These are phyloP conservation scores for Epinephelus lanceolatus DNA, from an alignment of 2,113 vertebrate genomes.

Conservation along the genomic window DNA sequence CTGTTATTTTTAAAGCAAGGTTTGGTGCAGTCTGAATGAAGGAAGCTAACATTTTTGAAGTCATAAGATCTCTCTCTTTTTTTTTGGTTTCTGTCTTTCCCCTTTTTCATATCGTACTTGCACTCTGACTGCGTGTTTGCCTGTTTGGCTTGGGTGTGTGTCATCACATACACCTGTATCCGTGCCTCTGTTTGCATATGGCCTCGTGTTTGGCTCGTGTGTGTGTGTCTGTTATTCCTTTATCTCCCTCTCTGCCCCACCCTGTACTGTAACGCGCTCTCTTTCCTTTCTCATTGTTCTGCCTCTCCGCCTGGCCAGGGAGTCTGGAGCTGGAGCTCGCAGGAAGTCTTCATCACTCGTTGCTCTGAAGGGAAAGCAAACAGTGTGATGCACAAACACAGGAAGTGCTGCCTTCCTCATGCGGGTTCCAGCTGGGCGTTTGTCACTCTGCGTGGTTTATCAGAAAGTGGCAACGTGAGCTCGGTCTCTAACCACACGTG, in stretches of 20 bases:
- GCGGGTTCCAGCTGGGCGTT: constrained; percentile 8
- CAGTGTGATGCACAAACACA: constrained; percentile 59
- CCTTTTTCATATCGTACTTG: neutral
- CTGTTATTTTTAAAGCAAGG: neutral
- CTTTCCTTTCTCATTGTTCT: constrained; percentile 71
- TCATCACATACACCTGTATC: constrained; percentile 40
- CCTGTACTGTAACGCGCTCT: constrained; percentile 29
- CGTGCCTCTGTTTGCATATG: constrained; percentile 46
- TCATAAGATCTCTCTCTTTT: neutral
- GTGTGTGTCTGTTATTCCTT: constrained; percentile 9
- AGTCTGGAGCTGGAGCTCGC: constrained; percentile 30
- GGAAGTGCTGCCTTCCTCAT: constrained; percentile 58
- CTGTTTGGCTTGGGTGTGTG: constrained; percentile 35
- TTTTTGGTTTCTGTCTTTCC: neutral
- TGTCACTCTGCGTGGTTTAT: constrained; percentile 28
- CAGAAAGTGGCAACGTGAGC: constrained; percentile 31
- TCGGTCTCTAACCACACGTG: constrained; percentile 8
- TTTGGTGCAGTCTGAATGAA: neutral
- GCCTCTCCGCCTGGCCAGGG: constrained; percentile 21
- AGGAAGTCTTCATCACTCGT: constrained; percentile 65
- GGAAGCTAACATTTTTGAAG: neutral
- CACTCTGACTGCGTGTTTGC: constrained; percentile 7
- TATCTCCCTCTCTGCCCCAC: constrained; percentile 21
- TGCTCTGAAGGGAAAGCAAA: constrained; percentile 47
- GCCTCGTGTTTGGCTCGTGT: neutral